Evolutionary conservation across 1,140 invertebrate genomes (phyloP), one percentile per base, ranked within the genome.

Genomic region (Mesaphorura yosii): DNA sequence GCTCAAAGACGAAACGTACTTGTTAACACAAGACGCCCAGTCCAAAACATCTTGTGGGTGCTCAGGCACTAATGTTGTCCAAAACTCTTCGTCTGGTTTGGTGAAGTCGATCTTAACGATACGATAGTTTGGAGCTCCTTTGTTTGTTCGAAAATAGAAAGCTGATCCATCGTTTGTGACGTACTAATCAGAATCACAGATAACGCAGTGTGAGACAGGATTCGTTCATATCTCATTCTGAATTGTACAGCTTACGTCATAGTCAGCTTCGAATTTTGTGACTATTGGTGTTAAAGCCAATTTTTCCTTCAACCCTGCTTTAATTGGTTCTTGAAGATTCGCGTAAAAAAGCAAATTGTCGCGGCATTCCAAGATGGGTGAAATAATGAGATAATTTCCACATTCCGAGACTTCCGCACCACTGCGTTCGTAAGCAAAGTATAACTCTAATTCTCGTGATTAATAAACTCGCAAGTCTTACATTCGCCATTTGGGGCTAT

Each of bases 401-500:
- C 88, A 93, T 66, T 94, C 83, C 27, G 83, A 84, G n/a, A 95
- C 85, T 64, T 81, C 75, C 31, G 80, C 79, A 53, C 78, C 79
- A 67, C 84, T 88, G 67, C 37, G 75, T 71, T 57, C n/a, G n/a
- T n/a, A n/a, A n/a, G 58, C 55, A 48, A 55, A 58, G 55, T 28
- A 10, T n/a, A n/a, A 37, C 29, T 37, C 23, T 31, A 27, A 41
- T 54, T 26, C 12, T 14, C 12, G 12, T 14, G 15, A 48, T 14
- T 12, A 10, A 48, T 48, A 12, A n/a, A n/a, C n/a, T n/a, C n/a
- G n/a, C n/a, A n/a, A n/a, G n/a, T 15, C 15, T 40, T 76, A 93
- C 88, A 90, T 86, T 75, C 88, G 82, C 80, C 86, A 91, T 29
- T 87, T 77, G 3, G 93, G 91, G 67, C 96, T 78, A 22, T 96